Evolutionary conservation across 2,113 vertebrate genomes (phyloP), one percentile per base, ranked within the genome.

Genomic region (Neolamprologus hecqui): DNA sequence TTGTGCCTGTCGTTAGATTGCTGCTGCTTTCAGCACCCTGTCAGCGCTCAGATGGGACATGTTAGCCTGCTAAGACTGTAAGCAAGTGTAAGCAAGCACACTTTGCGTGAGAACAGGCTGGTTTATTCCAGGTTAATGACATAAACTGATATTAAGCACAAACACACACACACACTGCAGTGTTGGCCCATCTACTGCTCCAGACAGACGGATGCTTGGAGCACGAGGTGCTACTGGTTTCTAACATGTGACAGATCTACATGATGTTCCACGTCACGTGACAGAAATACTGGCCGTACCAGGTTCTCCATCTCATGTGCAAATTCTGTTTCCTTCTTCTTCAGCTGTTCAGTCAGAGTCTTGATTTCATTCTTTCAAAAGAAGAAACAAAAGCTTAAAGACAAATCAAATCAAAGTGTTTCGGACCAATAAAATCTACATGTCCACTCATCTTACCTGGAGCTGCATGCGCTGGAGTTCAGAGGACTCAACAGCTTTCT

Each of bases 391-490:
- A 73, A 47, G 40, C 40, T 28, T 14, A 14, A 28, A 57, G 13
- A 57, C 23, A 55, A 45, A 73, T 45, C 65, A 42, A 57, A 45
- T 3, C 3, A 49, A 13, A 47, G 1, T 26, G 40, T 26, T 73
- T 45, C 13, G 1, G 70, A 28, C 1, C 13, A 15, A 73, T 15
- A 26, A 47, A 47, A 6, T 73, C 40, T 11, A 17, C 21, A 47
- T 3, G 6, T 47, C 14, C 21, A 11, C 23, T 28, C 21, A n/a
- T 10, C 77, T 87, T 90, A 98, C 98, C 97, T 98, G 94, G 37
- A 98, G 96, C 82, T 98, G 96, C 79, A 94, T 95, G 88, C 95
- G 92, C 91, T 96, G 96, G 6, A 92, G 87, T 84, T 97, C 96
- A 82, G 96, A 96, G 87, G 96, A 96, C 79, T 97, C 95, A 60